These are phyloP conservation scores for Argyresthia goedartella DNA, from an alignment of 2,888 invertebrate species.

Conservation along the genomic window DNA sequence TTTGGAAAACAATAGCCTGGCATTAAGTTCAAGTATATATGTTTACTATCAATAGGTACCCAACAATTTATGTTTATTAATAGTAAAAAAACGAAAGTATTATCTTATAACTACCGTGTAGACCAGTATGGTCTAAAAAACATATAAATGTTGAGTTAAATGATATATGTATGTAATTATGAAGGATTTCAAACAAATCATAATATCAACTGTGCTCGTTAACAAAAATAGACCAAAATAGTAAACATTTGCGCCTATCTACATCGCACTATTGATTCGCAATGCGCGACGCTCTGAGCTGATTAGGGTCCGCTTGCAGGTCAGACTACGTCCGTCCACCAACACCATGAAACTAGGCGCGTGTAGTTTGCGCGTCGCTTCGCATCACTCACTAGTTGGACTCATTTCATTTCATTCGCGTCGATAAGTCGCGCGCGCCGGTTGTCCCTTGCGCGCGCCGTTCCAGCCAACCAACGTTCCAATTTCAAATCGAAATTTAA, in stretches of 20 bases:
- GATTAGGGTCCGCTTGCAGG: constrained; percentile 49
- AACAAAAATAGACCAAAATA: too few species aligned
- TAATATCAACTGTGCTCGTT: too few species aligned
- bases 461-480: constrained; percentile 26
- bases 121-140: too few species aligned
- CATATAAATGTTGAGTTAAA: too few species aligned
- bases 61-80: too few species aligned
- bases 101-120: too few species aligned
- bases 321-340: constrained; percentile 28
- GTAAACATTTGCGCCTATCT: too few species aligned
- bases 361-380: constrained; percentile 15
- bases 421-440: constrained; percentile 35
- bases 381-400: background rate
- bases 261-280: background rate
- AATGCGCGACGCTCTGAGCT: constrained; percentile 24
- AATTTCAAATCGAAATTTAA: constrained; percentile 32
- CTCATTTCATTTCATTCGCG: constrained; percentile 39
- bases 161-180: too few species aligned
- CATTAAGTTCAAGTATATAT: background rate
- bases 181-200: too few species aligned
- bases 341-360: constrained; percentile 31
- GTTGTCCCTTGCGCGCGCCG: constrained; percentile 39
- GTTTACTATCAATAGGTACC: background rate
- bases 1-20: background rate
- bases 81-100: too few species aligned